Evolutionary conservation across 2,888 invertebrate species (phyloP).

Genomic region (Digitonthophagus gazella): DNA sequence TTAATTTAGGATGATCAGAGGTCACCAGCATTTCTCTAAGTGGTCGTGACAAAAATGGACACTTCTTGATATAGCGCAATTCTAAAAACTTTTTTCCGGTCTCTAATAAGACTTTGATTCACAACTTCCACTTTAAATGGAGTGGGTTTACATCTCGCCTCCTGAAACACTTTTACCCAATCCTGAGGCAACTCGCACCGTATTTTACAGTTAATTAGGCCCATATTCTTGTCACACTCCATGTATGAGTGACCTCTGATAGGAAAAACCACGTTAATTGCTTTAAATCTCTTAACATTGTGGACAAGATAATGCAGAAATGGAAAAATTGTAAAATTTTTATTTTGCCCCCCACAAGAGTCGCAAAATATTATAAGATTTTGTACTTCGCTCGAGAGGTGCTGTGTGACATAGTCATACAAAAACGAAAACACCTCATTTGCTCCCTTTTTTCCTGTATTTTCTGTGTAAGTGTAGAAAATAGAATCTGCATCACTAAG

Average conservation of each 20-base stretch:
- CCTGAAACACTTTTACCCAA: too few relatives aligned
- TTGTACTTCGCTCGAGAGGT: constrained; percentile 22
- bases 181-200: too few relatives aligned
- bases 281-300: constrained; percentile 28
- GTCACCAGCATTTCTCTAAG: too few relatives aligned
- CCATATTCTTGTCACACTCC: constrained; percentile 34
- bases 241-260: constrained; percentile 34
- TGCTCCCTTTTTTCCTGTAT: constrained; percentile 33
- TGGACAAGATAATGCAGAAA: constrained; percentile 35
- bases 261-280: constrained; percentile 34
- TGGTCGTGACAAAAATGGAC: too few relatives aligned
- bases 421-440: constrained; percentile 26
- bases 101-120: too few relatives aligned
- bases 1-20: too few relatives aligned
- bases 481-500: constrained; percentile 30
- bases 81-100: too few relatives aligned
- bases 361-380: constrained; percentile 36
- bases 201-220: constrained; percentile 31
- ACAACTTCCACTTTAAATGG: too few relatives aligned
- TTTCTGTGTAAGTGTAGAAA: constrained; percentile 37
- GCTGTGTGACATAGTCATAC: constrained; percentile 24
- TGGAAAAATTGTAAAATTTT: constrained; percentile 35
- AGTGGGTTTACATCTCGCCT: too few relatives aligned
- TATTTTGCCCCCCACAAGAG: constrained; percentile 36
- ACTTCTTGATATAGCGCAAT: too few relatives aligned